These are phyloP conservation scores for Aphodius sticticus DNA, from an alignment of 2,888 invertebrate species.

Conservation along the genomic window DNA sequence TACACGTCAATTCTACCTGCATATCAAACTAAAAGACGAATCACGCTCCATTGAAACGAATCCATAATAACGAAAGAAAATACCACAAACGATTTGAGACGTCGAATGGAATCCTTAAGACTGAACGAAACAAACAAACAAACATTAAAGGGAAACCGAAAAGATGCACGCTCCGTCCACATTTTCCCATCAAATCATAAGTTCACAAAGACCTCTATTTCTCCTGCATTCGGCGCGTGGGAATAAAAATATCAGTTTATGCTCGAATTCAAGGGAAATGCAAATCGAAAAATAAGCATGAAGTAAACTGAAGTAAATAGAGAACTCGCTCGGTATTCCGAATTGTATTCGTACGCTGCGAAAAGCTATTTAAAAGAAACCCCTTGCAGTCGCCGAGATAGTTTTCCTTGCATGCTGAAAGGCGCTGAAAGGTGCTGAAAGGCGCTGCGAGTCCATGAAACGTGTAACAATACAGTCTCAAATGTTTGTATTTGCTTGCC, in stretches of 20 bases:
- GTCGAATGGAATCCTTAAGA: too few species aligned
- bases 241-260: background rate
- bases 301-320: background rate
- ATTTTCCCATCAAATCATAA: background rate
- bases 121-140: background rate
- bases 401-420: background rate
- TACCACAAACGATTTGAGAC: too few species aligned
- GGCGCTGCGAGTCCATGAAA: background rate
- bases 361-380: background rate
- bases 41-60: too few species aligned
- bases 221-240: background rate
- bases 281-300: background rate
- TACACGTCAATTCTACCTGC: too few species aligned
- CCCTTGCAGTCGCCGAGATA: background rate
- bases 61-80: too few species aligned
- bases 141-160: background rate
- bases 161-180: background rate
- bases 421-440: background rate
- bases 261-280: background rate
- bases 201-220: background rate
- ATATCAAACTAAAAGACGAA: too few species aligned
- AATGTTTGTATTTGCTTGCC: background rate
- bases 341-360: background rate
- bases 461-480: background rate
- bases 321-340: background rate